Percentiles rank a stretch among this genome's conserved stretches.
Evolutionary conservation across 2,888 invertebrate species (phyloP).

Genomic region (Lasioglossum vierecki): DNA sequence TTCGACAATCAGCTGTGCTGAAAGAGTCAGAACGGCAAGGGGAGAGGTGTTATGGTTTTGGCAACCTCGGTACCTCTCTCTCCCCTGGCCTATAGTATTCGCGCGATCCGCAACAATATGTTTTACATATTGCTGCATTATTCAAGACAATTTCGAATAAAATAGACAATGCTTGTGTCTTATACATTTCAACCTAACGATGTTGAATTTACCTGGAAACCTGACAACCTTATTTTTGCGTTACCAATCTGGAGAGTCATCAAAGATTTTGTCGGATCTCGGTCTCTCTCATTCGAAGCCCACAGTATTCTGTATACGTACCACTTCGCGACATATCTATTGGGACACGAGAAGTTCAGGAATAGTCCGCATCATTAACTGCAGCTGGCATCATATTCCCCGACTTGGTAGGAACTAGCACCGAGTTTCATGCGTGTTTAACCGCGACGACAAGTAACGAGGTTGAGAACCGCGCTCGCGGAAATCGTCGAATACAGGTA

Average conservation of each 20-base stretch:
- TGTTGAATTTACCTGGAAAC: too few relatives aligned
- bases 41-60: too few relatives aligned
- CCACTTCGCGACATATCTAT: not conserved
- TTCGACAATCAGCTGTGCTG: too few relatives aligned
- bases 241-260: not conserved
- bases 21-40: too few relatives aligned
- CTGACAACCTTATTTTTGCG: not conserved
- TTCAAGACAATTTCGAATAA: too few relatives aligned
- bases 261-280: not conserved
- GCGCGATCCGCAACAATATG: too few relatives aligned
- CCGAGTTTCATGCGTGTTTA: slow-evolving; percentile 14
- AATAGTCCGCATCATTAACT: slow-evolving; percentile 25
- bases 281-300: not conserved
- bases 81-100: too few relatives aligned
- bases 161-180: too few relatives aligned
- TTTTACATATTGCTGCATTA: too few relatives aligned
- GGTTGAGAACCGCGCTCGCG: not conserved
- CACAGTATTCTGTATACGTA: not conserved
- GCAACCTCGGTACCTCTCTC: too few relatives aligned
- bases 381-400: not conserved
- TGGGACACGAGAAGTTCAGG: not conserved
- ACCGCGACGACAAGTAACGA: slow-evolving; percentile 19
- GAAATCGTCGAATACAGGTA: slow-evolving; percentile 13
- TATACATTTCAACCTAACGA: not conserved
- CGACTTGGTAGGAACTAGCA: slow-evolving; percentile 16